These are phyloP conservation scores for Psittacula derbiana DNA, from an alignment of 2,797 vertebrate species.

Conservation along the genomic window DNA sequence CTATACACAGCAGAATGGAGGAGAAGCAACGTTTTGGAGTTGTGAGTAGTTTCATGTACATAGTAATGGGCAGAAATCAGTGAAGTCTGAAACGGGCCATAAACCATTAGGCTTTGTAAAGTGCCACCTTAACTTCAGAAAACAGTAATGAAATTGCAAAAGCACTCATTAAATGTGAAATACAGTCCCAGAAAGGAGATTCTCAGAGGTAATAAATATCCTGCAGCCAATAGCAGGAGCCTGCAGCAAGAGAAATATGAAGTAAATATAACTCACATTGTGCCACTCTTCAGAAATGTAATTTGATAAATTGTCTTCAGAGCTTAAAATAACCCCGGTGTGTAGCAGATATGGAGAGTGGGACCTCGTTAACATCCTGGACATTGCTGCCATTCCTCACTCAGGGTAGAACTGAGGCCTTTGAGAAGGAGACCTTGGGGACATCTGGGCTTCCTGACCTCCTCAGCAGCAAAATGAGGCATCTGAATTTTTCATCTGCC, in stretches of 20 bases:
- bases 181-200: conserved; percentile 3
- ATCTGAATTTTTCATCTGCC: not conserved
- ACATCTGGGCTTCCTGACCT: not conserved
- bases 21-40: not conserved
- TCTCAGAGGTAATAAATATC: conserved; percentile 37
- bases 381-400: accelerated
- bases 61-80: not conserved
- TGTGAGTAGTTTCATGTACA: not conserved
- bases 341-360: not conserved
- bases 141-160: conserved; percentile 39
- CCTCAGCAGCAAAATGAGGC: not conserved
- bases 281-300: conserved; percentile 2
- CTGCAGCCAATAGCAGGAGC: not conserved
- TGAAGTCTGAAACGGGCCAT: not conserved
- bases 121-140: conserved; percentile 33
- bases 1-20: not conserved
- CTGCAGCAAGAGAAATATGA: not conserved
- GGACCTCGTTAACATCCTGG: not conserved
- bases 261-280: conserved; percentile 27
- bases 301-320: conserved; percentile 32
- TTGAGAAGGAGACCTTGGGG: not conserved
- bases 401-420: not conserved
- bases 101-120: conserved; percentile 7
- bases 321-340: not conserved
- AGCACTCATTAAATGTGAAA: conserved; percentile 51